Percentiles rank a stretch among this genome's conserved stretches.
Evolutionary conservation across 2,113 vertebrate species (phyloP).

Genomic region (Isichthys henryi): DNA sequence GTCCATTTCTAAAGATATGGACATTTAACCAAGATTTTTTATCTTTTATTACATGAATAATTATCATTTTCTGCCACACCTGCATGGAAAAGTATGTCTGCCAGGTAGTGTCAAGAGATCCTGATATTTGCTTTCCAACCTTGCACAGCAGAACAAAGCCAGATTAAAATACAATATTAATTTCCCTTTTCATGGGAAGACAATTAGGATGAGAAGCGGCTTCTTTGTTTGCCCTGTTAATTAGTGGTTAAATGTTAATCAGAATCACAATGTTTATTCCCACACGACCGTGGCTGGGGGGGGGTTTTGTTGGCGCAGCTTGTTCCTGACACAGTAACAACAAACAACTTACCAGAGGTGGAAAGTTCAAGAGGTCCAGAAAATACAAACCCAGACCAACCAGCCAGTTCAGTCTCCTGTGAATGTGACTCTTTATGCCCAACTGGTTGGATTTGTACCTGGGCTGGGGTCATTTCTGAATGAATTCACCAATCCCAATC

Average conservation of each 20-base stretch:
- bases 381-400: background rate
- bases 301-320: background rate
- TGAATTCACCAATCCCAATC: too few species aligned
- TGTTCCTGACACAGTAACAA: background rate
- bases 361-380: background rate
- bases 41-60: background rate
- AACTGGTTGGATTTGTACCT: background rate
- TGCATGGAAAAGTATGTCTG: background rate
- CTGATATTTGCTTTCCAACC: background rate
- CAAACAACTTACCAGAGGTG: background rate
- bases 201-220: background rate
- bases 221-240: background rate
- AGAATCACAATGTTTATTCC: background rate
- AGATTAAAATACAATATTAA: background rate
- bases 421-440: background rate
- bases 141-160: background rate
- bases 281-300: background rate
- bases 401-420: background rate
- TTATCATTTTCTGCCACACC: background rate
- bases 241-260: background rate
- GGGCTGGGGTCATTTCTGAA: too few species aligned
- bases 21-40: slow-evolving; percentile 33
- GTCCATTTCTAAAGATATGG: slow-evolving; percentile 35
- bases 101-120: background rate
- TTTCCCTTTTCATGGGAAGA: background rate